Evolutionary conservation across 2,888 invertebrate genomes (phyloP).

Genomic region (Hipparchia semele): DNA sequence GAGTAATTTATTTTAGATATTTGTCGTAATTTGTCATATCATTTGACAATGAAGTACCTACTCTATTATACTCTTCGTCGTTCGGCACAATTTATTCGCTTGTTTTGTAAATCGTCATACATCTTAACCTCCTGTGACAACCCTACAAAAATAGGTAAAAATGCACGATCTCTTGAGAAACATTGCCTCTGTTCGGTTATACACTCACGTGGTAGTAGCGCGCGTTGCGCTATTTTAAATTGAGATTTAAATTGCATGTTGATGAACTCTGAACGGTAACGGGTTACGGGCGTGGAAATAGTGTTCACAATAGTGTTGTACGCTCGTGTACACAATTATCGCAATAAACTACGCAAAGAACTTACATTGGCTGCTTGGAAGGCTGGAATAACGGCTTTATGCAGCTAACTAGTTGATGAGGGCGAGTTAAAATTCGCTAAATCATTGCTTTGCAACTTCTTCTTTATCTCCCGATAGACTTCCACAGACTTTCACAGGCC

Average conservation of each 20-base stretch:
- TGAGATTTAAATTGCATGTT: constrained; percentile 26
- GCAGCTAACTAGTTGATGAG: not conserved
- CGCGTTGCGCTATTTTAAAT: constrained; percentile 15
- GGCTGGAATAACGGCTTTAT: not conserved
- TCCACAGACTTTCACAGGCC: no score
- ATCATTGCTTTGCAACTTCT: no score
- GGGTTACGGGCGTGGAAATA: constrained; percentile 27
- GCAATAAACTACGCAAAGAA: constrained; percentile 3
- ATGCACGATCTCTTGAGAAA: no score
- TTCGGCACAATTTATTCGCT: no score
- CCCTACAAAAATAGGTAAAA: no score
- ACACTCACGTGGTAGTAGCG: not conserved
- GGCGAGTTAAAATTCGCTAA: not conserved
- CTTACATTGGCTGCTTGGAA: not conserved
- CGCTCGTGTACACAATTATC: constrained; percentile 25
- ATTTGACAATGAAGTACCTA: no score
- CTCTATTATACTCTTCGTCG: no score
- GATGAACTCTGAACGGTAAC: constrained; percentile 33
- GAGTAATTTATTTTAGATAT: no score
- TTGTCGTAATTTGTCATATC: no score
- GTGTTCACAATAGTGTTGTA: constrained; percentile 27
- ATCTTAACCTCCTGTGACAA: no score
- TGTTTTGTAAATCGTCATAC: no score
- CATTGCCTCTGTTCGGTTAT: not conserved
- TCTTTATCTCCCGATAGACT: no score